Base-by-base conservation (phyloP, 30 jellyfish, hydroid and myxozoan species). In the Cassiopea xamachana region DNA sequence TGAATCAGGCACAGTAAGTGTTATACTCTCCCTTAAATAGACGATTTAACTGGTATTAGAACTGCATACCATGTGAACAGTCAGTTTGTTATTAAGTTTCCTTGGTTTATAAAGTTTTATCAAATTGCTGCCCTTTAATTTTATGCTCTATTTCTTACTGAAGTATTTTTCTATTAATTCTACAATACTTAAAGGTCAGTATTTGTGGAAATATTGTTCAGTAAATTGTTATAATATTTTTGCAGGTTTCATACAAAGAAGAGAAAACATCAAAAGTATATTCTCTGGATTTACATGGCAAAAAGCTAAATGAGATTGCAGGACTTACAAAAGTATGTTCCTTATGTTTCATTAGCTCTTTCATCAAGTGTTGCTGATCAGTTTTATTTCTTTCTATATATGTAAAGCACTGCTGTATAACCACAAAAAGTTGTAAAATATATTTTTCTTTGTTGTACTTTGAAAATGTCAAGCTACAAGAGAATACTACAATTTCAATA, bases 181-280 rank as follows among this genome's bases (percentile, higher is more conserved):
- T 55, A 3, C 64, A 55, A 55, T 10, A 6, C 64, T 55, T 55
- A 55, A 55, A 55, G 64, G 10, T 55, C 64, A 55, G 12, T 55
- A 55, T 55, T 55, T 55, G 64, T 55, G 64, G 10, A 55, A 3
- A 55, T 55, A 3, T 3, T 3, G 12, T 55, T 55, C 12, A 3
- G 64, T 55, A 55, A 3, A 3, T 55, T 55, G 64, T 55, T 27
- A 27, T 27, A 27, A 0, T 27, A 47, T 27, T 9, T 19, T 67
- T 46, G 46, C 79, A 82, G 90, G 50, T 16, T 9, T 47, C 90
- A 15, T 15, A 5, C 55, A 64, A 13, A 16, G 70, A 64, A 7
- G 83, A 62, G 51, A 48, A 64, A 18, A 89, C 94, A 47, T 76
- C 89, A 16, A 87, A 68, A 77, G 88, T 75, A 4, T 87, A 87